phyloP scores from a whole-genome alignment of 2,113 vertebrate genomes.

The Abramis brama region DNA sequence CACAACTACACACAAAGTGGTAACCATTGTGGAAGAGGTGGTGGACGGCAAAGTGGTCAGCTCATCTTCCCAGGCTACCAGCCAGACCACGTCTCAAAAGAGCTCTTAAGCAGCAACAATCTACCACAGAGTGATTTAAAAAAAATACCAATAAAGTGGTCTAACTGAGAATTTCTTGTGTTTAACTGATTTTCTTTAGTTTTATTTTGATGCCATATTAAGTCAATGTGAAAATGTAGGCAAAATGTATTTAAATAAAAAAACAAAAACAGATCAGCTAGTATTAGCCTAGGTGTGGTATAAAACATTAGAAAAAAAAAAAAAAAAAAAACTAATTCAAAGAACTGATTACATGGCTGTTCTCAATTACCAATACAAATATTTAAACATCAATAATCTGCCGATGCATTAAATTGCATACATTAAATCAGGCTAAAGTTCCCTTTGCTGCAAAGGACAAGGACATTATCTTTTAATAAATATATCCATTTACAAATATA shows the following conservation, averaged over 20 bases:
- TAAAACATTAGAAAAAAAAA: background rate
- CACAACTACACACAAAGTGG: slow-evolving; percentile 45
- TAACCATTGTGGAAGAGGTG: slow-evolving; percentile 68
- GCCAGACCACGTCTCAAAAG: background rate
- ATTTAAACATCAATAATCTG: background rate
- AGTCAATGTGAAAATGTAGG: background rate
- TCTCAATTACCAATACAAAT: background rate
- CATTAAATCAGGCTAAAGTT: background rate
- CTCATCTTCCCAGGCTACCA: slow-evolving; percentile 1
- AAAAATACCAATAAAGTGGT: background rate
- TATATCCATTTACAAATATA: background rate
- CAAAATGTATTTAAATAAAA: background rate
- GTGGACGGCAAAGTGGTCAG: slow-evolving; percentile 49
- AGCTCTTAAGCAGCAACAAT: background rate
- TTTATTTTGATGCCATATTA: background rate
- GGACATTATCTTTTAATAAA: background rate
- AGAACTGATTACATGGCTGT: background rate
- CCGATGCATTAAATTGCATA: background rate
- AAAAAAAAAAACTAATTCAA: background rate
- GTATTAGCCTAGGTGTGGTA: background rate
- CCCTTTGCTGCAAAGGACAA: background rate
- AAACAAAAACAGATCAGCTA: background rate
- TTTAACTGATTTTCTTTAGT: background rate
- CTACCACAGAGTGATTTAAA: background rate
- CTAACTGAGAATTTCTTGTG: background rate